Evolutionary conservation across 2,113 vertebrate species (phyloP), one percentile per base, ranked within the genome.

Genomic region (Spea bombifrons): DNA sequence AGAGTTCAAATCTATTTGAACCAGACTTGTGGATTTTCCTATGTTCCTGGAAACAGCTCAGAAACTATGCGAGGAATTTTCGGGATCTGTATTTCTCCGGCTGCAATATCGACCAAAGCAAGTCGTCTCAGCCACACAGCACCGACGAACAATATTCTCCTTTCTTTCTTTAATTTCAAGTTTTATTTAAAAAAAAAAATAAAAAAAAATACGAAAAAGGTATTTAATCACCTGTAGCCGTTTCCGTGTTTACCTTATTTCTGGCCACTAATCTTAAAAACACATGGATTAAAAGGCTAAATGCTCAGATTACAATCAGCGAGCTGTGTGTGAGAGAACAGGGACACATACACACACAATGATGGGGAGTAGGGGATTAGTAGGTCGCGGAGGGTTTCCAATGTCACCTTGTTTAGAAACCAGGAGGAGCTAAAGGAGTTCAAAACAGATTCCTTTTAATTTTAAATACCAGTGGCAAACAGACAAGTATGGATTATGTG

Each of bases 391-490:
- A 82, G 84, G 86, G 89, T 88, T 87, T 88, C 85, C 83, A 83
- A 80, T 87, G 88, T 87, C 86, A 83, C 85, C 85, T 71, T 6
- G 78, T 80, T 80, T 80, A 67, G 64, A 80, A 74, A 61, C 68
- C 61, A 71, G 78, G 71, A 6, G 0, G 78, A 85, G 82, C 76
- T 88, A 86, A 87, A 86, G 85, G 83, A 89, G 88, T 89, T 90
- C 86, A 87, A 86, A 86, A 86, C 84, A 87, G 84, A 86, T 88
- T 85, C 82, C 85, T 84, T 80, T 80, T 80, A 59, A 80, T 80
- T 80, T 80, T 84, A 88, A 87, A 90, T 89, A 86, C 88, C 86
- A 87, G 87, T 84, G 81, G 83, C 84, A 90, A 90, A 89, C 86
- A 90, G 87, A 89, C 85, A 87, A 83, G 74, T 71, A 79, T 88